A percentile compares a stretch with the other conserved stretches of the same genome.
Conservation (phyloP, 2,113 vertebrate species). For the Chloropsis hardwickii region DNA sequence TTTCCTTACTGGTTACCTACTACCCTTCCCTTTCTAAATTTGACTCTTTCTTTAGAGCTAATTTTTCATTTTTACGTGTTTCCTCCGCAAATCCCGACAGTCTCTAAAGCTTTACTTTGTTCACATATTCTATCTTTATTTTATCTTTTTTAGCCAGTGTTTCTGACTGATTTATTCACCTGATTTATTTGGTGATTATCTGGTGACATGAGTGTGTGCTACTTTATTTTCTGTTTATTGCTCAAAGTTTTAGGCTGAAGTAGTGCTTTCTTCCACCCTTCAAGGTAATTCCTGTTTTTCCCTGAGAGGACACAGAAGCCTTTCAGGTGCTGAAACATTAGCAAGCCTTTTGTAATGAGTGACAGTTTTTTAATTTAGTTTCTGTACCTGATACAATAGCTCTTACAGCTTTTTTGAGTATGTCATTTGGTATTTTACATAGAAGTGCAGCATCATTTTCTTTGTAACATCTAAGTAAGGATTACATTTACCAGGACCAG, state of each 20-base stretch:
- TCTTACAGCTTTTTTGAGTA: constrained; percentile 9
- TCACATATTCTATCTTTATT: not conserved
- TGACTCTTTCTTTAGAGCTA: not conserved
- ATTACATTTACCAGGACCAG: not conserved
- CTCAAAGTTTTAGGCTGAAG: not conserved
- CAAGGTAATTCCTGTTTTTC: not conserved
- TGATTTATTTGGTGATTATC: not conserved
- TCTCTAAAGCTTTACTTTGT: not conserved
- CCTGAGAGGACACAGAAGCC: not conserved
- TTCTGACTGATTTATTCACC: not conserved
- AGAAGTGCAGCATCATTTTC: not conserved
- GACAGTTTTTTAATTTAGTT: not conserved
- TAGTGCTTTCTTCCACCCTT: not conserved
- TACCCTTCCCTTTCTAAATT: not conserved
- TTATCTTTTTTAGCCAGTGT: not conserved
- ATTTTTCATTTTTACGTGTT: not conserved
- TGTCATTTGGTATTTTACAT: not conserved
- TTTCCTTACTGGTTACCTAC: not conserved
- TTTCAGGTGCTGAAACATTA: not conserved
- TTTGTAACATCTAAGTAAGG: not conserved
- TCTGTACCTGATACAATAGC: not conserved
- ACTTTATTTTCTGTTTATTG: not conserved
- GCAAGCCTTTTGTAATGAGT: not conserved
- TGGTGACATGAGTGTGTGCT: not conserved
- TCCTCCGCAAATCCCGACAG: not conserved